phyloP scores from a whole-genome alignment of 2,113 vertebrate species.

The Gymnocephalus cernua region DNA sequence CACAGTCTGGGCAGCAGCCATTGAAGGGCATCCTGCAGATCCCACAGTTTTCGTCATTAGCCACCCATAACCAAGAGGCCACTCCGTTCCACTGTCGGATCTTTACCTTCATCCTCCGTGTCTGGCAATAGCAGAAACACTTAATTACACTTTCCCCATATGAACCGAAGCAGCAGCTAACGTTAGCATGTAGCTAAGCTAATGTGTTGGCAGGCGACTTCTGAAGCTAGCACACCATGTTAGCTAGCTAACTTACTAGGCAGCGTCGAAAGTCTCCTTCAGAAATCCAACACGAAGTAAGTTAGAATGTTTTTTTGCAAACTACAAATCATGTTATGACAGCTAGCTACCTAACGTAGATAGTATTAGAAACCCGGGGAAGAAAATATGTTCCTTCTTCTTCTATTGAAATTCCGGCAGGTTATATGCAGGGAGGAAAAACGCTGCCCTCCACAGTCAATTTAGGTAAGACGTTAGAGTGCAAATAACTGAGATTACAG shows the following conservation, averaged over 20 bases:
- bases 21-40: slow-evolving; percentile 97
- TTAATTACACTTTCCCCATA: not conserved
- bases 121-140: not conserved
- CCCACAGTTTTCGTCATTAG: slow-evolving; percentile 97
- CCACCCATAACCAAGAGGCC: slow-evolving; percentile 97
- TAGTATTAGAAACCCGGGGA: not conserved
- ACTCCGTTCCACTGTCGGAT: slow-evolving; percentile 94
- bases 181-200: not conserved
- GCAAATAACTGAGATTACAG: too few relatives aligned
- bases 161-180: not conserved
- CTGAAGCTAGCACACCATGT: not conserved
- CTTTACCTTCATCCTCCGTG: slow-evolving; percentile 88
- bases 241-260: not conserved
- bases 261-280: not conserved
- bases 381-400: not conserved
- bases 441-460: not conserved
- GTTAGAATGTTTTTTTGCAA: not conserved
- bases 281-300: not conserved
- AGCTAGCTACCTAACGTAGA: not conserved
- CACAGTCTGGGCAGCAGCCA: slow-evolving; percentile 97
- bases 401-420: too few relatives aligned
- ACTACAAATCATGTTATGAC: slow-evolving; percentile 5
- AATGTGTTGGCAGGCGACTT: not conserved
- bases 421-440: not conserved
- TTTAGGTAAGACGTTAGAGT: not conserved